Evolutionary conservation across 1,140 invertebrate species (phyloP).

Genomic region (Aphidius ervi): DNA sequence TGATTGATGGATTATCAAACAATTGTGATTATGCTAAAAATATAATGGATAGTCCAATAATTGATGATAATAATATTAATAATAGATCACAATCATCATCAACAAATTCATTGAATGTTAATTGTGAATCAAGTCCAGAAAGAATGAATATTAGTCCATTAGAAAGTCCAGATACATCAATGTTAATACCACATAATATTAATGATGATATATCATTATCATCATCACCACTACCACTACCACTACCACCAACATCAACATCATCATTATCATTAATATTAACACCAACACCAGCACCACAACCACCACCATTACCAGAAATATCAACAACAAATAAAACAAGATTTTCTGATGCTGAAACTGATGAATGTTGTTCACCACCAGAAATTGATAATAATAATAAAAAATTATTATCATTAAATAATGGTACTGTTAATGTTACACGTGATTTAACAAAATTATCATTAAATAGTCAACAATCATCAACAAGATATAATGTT

Average conservation of each 20-base stretch:
- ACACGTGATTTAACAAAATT: slow-evolving; percentile 32
- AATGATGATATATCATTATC: too few relatives aligned
- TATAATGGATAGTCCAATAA: slow-evolving; percentile 21
- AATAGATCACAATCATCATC: slow-evolving; percentile 21
- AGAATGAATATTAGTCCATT: slow-evolving; percentile 31
- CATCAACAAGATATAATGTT: slow-evolving; percentile 60
- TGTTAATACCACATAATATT: slow-evolving; percentile 17
- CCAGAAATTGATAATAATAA: slow-evolving; percentile 2
- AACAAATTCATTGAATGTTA: slow-evolving; percentile 29
- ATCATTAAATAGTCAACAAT: slow-evolving; percentile 24
- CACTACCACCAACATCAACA: too few relatives aligned
- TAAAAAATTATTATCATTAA: slow-evolving; percentile 4
- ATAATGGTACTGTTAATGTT: slow-evolving; percentile 26
- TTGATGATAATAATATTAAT: slow-evolving; percentile 26
- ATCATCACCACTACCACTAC: too few relatives aligned
- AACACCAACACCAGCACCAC: too few relatives aligned
- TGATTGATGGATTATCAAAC: too few relatives aligned
- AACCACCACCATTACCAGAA: not conserved
- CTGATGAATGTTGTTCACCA: slow-evolving; percentile 20
- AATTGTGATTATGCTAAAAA: too few relatives aligned
- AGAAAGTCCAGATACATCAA: slow-evolving; percentile 33
- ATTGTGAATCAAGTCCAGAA: slow-evolving; percentile 36
- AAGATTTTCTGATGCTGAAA: slow-evolving; percentile 14
- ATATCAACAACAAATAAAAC: slow-evolving; percentile 10
- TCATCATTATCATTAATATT: too few relatives aligned